Base-by-base conservation (phyloP, 2,888 invertebrate species). In the Eucera pruinosa region DNA sequence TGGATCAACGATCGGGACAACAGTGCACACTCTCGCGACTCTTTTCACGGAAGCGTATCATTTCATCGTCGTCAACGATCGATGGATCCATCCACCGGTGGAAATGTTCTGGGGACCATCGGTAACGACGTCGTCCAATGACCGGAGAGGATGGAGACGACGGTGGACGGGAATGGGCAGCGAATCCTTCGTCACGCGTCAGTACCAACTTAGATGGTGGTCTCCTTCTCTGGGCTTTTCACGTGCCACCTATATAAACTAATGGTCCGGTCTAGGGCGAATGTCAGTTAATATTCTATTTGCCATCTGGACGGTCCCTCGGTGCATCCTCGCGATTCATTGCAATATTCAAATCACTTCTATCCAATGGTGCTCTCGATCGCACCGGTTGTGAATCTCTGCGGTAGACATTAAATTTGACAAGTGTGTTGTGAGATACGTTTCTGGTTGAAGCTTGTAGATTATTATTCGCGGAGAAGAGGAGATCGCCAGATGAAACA, bases 131-230 rank as follows among this genome's bases (percentile, higher is more conserved):
- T 69, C 77, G 72, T 68, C 84, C 85, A 83, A 88, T 85, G 78
- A 76, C 78, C 82, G 87, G 70, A 60, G 78, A 81, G 74, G 78
- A 66, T 36, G 65, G 43, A 58, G 54, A 65, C 87, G 85, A 80
- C 81, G 48, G 75, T 52, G 76, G 58, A 86, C 82, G 85, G 83
- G 82, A 80, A 83, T 83, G 83, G 84, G 82, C 83, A 83, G 75
- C 84, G 86, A 85, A 87, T 87, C 86, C 86, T 79, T 87, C 89
- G 91, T 91, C 90, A 91, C 91, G 92, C 91, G 88, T 89, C 90
- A 89, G 87, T 91, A 87, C 89, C 88, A 83, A 87, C 86, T 88
- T 88, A 87, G 88, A 91, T 89, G 89, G 84, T 75, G 85, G 88
- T 86, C 87, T 89, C 89, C 87, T 89, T 87, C 84, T 88, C 87